Evolutionary conservation across 2,113 vertebrate species (phyloP).

Genomic region (Pica pica): DNA sequence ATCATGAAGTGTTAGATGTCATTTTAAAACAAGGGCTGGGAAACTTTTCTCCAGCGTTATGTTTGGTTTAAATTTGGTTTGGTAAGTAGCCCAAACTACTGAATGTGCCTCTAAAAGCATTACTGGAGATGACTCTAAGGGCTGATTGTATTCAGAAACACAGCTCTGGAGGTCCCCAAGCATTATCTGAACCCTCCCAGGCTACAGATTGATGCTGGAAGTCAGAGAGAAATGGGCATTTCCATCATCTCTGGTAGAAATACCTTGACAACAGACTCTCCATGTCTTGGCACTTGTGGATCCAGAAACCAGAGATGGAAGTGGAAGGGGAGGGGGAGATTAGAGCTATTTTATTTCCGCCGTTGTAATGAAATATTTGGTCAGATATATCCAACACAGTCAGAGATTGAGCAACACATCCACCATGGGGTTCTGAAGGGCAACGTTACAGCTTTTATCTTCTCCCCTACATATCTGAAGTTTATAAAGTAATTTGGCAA

Average conservation of each 20-base stretch:
- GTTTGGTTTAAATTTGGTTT: background rate
- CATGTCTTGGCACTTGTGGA: background rate
- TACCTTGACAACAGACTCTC: background rate
- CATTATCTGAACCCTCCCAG: background rate
- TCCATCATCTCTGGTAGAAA: background rate
- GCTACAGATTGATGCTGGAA: background rate
- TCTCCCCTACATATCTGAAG: background rate
- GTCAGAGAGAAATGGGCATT: background rate
- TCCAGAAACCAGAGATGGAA: background rate
- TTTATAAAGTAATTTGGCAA: background rate
- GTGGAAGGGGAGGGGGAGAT: background rate
- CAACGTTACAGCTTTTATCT: background rate
- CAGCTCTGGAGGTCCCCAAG: background rate
- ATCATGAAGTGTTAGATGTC: background rate
- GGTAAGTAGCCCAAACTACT: background rate
- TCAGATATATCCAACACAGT: background rate
- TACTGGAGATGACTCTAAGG: background rate
- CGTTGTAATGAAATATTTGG: background rate
- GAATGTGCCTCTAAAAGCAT: background rate
- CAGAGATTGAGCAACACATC: background rate
- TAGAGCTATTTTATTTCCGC: background rate
- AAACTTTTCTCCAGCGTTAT: background rate
- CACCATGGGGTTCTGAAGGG: background rate
- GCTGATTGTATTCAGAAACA: background rate
- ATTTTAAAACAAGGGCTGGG: background rate